phyloP scores from a whole-genome alignment of 1,140 invertebrate species.

The Drosophila kohkoa region DNA sequence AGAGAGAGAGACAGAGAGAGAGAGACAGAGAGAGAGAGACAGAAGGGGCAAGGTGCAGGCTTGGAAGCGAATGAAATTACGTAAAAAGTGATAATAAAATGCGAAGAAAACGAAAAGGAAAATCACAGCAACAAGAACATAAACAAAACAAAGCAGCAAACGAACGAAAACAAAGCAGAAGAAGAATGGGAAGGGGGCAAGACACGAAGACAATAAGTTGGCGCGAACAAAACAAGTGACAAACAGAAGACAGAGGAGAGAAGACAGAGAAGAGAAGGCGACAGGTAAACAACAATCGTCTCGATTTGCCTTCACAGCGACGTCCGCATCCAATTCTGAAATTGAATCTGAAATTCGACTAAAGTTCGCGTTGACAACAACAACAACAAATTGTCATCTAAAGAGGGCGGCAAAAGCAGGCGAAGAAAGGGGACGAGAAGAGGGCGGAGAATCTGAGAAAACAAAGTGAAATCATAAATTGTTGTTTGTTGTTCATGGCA shows the following conservation, averaged over 20 bases:
- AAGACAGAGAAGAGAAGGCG: background rate
- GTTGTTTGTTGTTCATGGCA: background rate
- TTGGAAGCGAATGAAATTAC: conserved; percentile 56
- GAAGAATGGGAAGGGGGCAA: background rate
- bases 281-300: conserved; percentile 14
- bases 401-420: background rate
- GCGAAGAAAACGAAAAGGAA: conserved; percentile 29
- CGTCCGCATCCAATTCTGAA: conserved; percentile 3
- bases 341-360: conserved; percentile 21
- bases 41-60: conserved; percentile 28
- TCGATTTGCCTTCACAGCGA: background rate
- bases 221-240: background rate
- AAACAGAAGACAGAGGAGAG: background rate
- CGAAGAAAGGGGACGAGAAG: background rate
- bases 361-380: conserved; percentile 7
- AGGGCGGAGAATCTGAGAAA: background rate
- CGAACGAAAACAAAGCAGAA: background rate
- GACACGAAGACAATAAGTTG: background rate
- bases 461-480: conserved; percentile 11
- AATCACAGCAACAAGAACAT: conserved; percentile 22
- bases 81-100: conserved; percentile 63
- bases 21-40: background rate
- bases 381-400: conserved; percentile 3
- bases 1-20: conserved; percentile 3
- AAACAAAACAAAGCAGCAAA: conserved; percentile 29